Conservation (phyloP, 2,797 vertebrate species). For the Trematomus bernacchii region DNA sequence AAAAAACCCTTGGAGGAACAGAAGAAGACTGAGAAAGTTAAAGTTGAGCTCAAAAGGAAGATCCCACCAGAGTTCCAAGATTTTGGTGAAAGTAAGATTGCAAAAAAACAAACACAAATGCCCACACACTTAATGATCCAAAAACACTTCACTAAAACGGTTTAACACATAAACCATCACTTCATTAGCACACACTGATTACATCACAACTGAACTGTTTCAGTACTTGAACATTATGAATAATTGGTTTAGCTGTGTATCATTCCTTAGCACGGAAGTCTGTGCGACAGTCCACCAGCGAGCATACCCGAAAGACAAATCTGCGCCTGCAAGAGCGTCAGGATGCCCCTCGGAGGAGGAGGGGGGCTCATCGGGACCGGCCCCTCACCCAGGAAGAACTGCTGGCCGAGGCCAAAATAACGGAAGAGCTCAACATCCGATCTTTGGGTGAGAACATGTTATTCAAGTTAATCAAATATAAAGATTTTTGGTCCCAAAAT, state of each 20-base stretch:
- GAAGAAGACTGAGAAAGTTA: conserved; percentile 85
- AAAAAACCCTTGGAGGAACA: conserved; percentile 86
- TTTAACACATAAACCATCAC: not conserved
- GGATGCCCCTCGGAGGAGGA: conserved; percentile 91
- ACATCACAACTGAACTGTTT: not conserved
- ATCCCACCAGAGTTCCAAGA: conserved; percentile 89
- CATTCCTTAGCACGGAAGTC: conserved; percentile 89
- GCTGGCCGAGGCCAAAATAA: conserved; percentile 94
- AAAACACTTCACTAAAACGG: not conserved
- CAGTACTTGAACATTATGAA: not conserved
- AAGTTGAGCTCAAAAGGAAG: conserved; percentile 87
- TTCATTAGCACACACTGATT: not conserved
- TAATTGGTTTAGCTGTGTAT: not conserved
- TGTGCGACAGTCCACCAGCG: conserved; percentile 96
- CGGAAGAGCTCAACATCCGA: conserved; percentile 93
- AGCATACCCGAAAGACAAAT: conserved; percentile 95
- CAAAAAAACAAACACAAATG: not conserved
- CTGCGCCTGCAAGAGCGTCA: conserved; percentile 94
- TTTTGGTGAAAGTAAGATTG: conserved; percentile 86
- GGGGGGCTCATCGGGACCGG: conserved; percentile 89
- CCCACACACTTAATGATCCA: not conserved
- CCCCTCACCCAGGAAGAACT: conserved; percentile 95
- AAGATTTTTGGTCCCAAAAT: not conserved
- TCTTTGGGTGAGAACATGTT: conserved; percentile 87
- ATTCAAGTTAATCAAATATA: not conserved